phyloP scores from a whole-genome alignment of 2,797 vertebrate species.

The Naso thynnoides region DNA sequence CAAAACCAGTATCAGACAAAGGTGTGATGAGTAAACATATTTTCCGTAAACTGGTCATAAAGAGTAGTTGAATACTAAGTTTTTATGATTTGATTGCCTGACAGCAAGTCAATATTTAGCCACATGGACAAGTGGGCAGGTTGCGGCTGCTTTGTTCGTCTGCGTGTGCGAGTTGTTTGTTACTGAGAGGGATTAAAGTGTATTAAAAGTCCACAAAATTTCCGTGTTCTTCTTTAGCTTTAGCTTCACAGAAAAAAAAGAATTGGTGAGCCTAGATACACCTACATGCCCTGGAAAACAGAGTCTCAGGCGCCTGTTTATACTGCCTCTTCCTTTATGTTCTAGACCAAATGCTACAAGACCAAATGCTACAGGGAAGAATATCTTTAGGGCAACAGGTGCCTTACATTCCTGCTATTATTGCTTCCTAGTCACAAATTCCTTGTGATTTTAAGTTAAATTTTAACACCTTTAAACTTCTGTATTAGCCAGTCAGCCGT shows the following conservation, averaged over 20 bases:
- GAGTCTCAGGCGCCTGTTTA: constrained; percentile 24
- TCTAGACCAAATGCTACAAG: constrained; percentile 37
- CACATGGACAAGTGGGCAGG: constrained; percentile 1
- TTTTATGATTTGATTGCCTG: constrained; percentile 59
- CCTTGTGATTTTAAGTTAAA: constrained; percentile 45
- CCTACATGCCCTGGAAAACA: constrained; percentile 15
- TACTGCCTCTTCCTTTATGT: constrained; percentile 65
- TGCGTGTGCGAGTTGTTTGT: constrained; percentile 15
- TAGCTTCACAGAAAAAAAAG: constrained; percentile 14
- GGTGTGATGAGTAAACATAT: constrained; percentile 6
- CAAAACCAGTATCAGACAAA: background rate
- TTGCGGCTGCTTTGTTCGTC: constrained; percentile 25
- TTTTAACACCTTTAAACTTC: constrained; percentile 54
- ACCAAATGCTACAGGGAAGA: constrained; percentile 33
- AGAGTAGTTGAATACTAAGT: constrained; percentile 7
- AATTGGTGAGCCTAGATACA: constrained; percentile 36
- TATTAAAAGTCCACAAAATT: constrained; percentile 30
- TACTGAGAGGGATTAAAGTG: constrained; percentile 50
- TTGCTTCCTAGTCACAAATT: constrained; percentile 44
- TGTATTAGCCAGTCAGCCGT: constrained; percentile 50
- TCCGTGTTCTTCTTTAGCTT: constrained; percentile 3
- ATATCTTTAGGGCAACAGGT: constrained; percentile 65
- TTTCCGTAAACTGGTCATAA: background rate
- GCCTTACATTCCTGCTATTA: constrained; percentile 61
- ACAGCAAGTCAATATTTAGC: constrained; percentile 71